Evolutionary conservation across 2,113 vertebrate species (phyloP).

Genomic region (Recurvirostra avosetta): DNA sequence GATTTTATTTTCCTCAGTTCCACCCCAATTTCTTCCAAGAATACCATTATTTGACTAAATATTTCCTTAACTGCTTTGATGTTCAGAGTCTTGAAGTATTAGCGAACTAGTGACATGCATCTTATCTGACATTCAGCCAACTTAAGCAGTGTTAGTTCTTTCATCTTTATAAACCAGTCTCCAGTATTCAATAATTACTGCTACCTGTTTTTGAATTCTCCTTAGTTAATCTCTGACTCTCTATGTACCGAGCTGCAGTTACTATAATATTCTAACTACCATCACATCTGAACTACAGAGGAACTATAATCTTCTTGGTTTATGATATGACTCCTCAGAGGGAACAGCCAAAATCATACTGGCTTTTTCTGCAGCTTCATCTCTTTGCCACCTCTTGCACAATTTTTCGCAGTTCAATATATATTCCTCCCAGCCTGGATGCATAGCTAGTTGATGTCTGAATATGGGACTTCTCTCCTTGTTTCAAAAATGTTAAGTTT

Average conservation of each 20-base stretch:
- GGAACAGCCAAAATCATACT: not conserved
- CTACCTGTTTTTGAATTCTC: conserved; percentile 20
- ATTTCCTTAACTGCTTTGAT: conserved; percentile 14
- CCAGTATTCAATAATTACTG: not conserved
- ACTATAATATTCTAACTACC: not conserved
- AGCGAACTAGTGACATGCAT: not conserved
- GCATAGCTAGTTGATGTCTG: not conserved
- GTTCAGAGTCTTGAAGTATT: conserved; percentile 23
- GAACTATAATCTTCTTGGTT: not conserved
- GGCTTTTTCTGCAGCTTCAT: not conserved
- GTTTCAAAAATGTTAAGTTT: not conserved
- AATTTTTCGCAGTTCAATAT: not conserved
- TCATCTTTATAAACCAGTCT: conserved; percentile 26
- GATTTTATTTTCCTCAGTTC: not conserved
- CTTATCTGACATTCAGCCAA: conserved; percentile 3
- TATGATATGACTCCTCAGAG: not conserved
- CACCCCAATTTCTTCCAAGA: not conserved
- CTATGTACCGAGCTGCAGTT: not conserved
- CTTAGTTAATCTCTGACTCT: not conserved
- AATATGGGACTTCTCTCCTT: not conserved
- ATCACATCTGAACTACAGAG: not conserved
- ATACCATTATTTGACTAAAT: not conserved
- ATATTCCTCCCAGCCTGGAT: not conserved
- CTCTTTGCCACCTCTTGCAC: not conserved
- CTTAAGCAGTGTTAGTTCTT: conserved; percentile 2